phyloP scores from a whole-genome alignment of 2,113 vertebrate genomes.

The Muscicapa adusta region DNA sequence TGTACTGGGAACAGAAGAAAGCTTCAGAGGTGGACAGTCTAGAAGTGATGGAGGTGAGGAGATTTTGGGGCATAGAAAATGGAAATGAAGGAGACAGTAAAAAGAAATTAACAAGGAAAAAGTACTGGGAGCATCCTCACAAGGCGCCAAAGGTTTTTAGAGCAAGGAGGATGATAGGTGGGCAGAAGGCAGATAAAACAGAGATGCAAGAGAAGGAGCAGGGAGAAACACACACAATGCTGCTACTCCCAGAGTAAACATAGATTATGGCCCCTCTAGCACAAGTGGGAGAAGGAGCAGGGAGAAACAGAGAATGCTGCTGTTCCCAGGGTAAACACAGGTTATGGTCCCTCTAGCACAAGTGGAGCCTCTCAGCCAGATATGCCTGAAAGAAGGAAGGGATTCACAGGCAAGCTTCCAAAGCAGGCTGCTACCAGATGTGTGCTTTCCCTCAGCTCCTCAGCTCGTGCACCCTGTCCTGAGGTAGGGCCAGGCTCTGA shows the following conservation, averaged over 20 bases:
- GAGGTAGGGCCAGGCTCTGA: background rate
- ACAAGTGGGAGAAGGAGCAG: background rate
- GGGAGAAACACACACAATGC: background rate
- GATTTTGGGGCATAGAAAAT: background rate
- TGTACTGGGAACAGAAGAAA: background rate
- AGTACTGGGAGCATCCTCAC: background rate
- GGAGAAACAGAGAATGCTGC: background rate
- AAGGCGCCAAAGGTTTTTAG: background rate
- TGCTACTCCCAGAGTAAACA: background rate
- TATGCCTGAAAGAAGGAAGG: background rate
- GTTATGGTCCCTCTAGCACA: background rate
- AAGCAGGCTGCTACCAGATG: background rate
- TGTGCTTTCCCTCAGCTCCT: background rate
- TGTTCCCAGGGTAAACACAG: background rate
- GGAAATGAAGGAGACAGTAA: background rate
- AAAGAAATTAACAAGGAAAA: background rate
- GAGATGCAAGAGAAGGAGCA: background rate
- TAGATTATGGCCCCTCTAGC: background rate
- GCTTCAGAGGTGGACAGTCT: background rate
- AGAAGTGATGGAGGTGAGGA: background rate
- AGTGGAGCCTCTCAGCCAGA: background rate
- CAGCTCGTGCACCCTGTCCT: accelerated
- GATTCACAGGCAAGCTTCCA: background rate
- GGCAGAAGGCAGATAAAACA: background rate
- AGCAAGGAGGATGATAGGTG: background rate